Percentiles rank a stretch among this genome's conserved stretches.
These are phyloP conservation scores for Micromussa lordhowensis DNA, from an alignment of 92 coral and sea anemone genomes.

Conservation along the genomic window DNA sequence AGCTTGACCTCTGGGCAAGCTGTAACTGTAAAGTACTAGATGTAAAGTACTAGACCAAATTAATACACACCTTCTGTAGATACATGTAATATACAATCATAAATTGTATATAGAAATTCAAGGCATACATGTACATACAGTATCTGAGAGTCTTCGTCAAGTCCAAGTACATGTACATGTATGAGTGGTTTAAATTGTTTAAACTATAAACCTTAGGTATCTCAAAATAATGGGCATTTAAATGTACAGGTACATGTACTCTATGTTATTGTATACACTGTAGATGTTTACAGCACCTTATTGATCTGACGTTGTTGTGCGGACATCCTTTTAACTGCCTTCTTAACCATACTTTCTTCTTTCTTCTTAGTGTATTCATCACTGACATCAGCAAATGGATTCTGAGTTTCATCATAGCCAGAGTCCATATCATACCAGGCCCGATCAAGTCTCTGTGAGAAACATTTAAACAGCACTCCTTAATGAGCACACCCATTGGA, in stretches of 20 bases:
- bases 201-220: neutral
- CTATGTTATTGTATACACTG: neutral
- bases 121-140: too few relatives aligned
- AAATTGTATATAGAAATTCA: too few relatives aligned
- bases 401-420: constrained; percentile 98
- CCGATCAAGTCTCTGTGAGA: constrained; percentile 86
- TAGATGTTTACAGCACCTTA: constrained; percentile 61
- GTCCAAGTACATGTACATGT: too few relatives aligned
- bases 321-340: constrained; percentile 90
- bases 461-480: neutral
- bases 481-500: neutral
- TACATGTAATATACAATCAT: too few relatives aligned
- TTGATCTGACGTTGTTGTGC: constrained; percentile 97
- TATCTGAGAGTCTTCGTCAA: too few relatives aligned
- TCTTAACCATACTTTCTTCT: constrained; percentile 89
- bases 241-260: neutral
- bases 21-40: too few relatives aligned
- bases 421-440: constrained; percentile 99
- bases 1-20: too few relatives aligned
- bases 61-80: too few relatives aligned
- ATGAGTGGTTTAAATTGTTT: too few relatives aligned
- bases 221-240: neutral
- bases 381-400: constrained; percentile 98
- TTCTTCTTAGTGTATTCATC: constrained; percentile 93
- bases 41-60: too few relatives aligned